phyloP scores from a whole-genome alignment of 1,140 invertebrate genomes.

The Drosophila ohnishii region DNA sequence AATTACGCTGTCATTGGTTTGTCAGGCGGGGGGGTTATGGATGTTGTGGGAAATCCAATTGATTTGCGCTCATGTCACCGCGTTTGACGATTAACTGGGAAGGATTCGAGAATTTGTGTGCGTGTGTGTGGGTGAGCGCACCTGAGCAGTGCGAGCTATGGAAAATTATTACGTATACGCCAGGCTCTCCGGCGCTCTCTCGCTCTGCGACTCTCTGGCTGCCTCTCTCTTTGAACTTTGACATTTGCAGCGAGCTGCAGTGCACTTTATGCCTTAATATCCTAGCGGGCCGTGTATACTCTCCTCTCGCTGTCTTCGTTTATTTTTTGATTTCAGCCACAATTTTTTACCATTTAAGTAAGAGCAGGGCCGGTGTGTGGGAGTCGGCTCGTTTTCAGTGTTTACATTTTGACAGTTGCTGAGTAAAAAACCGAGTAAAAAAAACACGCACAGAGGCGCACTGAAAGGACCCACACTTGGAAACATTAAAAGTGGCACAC shows the following conservation, averaged over 20 bases:
- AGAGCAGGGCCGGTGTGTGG: conserved; percentile 18
- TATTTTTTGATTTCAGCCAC: conserved; percentile 14
- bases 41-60: conserved; percentile 15
- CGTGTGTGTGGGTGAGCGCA: conserved; percentile 10
- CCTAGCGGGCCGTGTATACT: conserved; percentile 32
- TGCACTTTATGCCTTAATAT: conserved; percentile 47
- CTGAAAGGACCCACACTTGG: conserved; percentile 20
- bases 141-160: conserved; percentile 16
- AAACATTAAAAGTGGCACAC: conserved; percentile 13
- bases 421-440: conserved; percentile 4
- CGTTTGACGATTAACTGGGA: conserved; percentile 24
- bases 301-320: conserved; percentile 1
- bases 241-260: conserved; percentile 50
- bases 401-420: conserved; percentile 21
- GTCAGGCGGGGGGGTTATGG: conserved; percentile 11
- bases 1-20: conserved; percentile 19
- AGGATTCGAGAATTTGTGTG: not conserved
- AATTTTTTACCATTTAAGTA: conserved; percentile 18
- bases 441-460: conserved; percentile 11
- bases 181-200: conserved; percentile 13
- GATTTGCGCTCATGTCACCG: conserved; percentile 22
- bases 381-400: conserved; percentile 16
- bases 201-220: conserved; percentile 19
- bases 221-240: conserved; percentile 47
- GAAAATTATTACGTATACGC: conserved; percentile 45